Conservation (phyloP, 37 sponge, comb jelly and placozoan species). For the Oscarella lobularis region DNA sequence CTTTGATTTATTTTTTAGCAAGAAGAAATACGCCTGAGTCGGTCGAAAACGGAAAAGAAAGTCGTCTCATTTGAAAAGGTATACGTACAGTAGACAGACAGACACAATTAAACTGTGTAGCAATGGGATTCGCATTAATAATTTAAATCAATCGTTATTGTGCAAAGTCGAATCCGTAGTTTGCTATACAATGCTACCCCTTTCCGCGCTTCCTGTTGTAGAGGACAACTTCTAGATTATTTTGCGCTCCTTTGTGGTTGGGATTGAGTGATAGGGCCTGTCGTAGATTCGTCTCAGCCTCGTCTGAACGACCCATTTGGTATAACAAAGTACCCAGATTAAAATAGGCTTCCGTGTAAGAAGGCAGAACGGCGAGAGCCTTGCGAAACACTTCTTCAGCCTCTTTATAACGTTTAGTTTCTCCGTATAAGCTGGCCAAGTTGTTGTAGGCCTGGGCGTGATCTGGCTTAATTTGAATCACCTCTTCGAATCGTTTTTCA, state of each 20-base stretch:
- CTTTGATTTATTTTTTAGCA: no score
- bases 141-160: no score
- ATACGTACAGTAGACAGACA: no score
- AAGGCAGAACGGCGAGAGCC: slow-evolving; percentile 53
- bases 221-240: slow-evolving; percentile 71
- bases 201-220: slow-evolving; percentile 57
- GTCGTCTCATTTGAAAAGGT: no score
- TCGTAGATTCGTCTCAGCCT: slow-evolving; percentile 40
- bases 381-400: slow-evolving; percentile 69
- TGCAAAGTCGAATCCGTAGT: no score
- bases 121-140: no score
- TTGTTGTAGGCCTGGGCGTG: slow-evolving; percentile 65
- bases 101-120: no score
- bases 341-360: slow-evolving; percentile 66
- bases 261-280: slow-evolving; percentile 57
- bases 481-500: slow-evolving; percentile 43
- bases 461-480: slow-evolving; percentile 33
- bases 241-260: slow-evolving; percentile 56
- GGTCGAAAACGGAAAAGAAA: no score
- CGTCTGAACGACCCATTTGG: slow-evolving; percentile 37
- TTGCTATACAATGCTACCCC: no score
- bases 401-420: slow-evolving; percentile 28
- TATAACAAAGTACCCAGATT: slow-evolving; percentile 62
- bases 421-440: slow-evolving; percentile 72
- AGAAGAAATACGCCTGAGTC: no score